Percentiles rank a stretch among this genome's conserved stretches.
phyloP scores from a whole-genome alignment of 1,140 invertebrate species.

The Gerris buenoi region DNA sequence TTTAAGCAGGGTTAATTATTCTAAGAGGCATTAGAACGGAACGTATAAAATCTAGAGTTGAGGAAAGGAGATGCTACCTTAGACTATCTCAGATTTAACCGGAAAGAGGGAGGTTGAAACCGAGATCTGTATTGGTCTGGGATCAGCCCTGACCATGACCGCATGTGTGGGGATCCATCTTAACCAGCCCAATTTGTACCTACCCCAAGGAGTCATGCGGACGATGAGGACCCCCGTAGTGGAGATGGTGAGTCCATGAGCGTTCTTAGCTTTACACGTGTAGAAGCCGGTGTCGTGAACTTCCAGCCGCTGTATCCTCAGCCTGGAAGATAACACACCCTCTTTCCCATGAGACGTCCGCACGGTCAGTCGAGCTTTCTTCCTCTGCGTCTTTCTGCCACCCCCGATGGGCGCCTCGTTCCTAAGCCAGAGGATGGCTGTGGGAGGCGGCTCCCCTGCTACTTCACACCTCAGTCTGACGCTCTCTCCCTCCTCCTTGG shows the following conservation, averaged over 20 bases:
- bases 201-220: slow-evolving; percentile 27
- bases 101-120: too few relatives aligned
- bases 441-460: slow-evolving; percentile 41
- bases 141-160: too few relatives aligned
- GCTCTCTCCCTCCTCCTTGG: slow-evolving; percentile 41
- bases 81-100: too few relatives aligned
- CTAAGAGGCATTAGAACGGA: too few relatives aligned
- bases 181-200: too few relatives aligned
- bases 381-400: slow-evolving; percentile 29
- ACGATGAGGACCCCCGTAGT: slow-evolving; percentile 44
- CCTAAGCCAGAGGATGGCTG: slow-evolving; percentile 48
- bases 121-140: too few relatives aligned
- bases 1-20: too few relatives aligned
- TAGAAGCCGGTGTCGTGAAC: slow-evolving; percentile 52
- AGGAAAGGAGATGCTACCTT: too few relatives aligned
- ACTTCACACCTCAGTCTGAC: slow-evolving; percentile 51
- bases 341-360: slow-evolving; percentile 7
- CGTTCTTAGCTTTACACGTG: slow-evolving; percentile 46
- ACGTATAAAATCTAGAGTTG: too few relatives aligned
- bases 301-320: slow-evolving; percentile 45
- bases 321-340: slow-evolving; percentile 29
- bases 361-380: slow-evolving; percentile 13
- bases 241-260: slow-evolving; percentile 38
- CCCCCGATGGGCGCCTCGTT: slow-evolving; percentile 40
- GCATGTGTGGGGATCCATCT: too few relatives aligned